These are phyloP conservation scores for Trichacis sp. DNA, from an alignment of 2,888 invertebrate genomes.

Conservation along the genomic window DNA sequence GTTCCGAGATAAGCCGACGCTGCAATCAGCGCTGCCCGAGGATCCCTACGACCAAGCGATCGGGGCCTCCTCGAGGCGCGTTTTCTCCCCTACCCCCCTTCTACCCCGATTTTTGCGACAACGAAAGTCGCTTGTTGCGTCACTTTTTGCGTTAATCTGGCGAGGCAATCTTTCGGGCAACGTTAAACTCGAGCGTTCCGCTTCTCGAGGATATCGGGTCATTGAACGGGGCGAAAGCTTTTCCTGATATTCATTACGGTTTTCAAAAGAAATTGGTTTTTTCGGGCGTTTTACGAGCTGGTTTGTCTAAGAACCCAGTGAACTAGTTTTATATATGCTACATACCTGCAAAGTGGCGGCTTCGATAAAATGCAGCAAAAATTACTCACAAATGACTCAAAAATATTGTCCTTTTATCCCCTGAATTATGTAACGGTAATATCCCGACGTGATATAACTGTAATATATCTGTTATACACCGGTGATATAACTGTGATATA, in stretches of 20 bases:
- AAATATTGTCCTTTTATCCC: too few relatives aligned
- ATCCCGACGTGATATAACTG: too few relatives aligned
- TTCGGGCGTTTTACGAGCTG: background rate
- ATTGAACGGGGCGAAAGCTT: background rate
- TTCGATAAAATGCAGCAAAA: too few relatives aligned
- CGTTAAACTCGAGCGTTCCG: background rate
- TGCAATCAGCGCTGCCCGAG: conserved; percentile 25
- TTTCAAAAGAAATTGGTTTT: background rate
- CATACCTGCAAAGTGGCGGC: too few relatives aligned
- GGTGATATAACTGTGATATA: too few relatives aligned
- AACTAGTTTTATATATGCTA: too few relatives aligned
- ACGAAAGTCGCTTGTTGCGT: background rate
- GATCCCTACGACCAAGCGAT: too few relatives aligned
- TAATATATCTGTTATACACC: too few relatives aligned
- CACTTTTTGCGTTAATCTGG: background rate
- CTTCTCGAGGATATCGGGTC: background rate
- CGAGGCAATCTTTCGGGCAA: background rate
- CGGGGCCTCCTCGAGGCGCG: background rate
- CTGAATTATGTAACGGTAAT: too few relatives aligned
- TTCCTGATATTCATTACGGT: conserved; percentile 1
- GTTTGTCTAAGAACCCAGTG: too few relatives aligned
- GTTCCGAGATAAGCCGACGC: conserved; percentile 33
- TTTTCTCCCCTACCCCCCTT: background rate
- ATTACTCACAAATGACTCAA: too few relatives aligned
- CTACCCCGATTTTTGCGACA: too few relatives aligned